Evolutionary conservation across 2,113 vertebrate species (phyloP).

Genomic region (Corythornis cristatus): DNA sequence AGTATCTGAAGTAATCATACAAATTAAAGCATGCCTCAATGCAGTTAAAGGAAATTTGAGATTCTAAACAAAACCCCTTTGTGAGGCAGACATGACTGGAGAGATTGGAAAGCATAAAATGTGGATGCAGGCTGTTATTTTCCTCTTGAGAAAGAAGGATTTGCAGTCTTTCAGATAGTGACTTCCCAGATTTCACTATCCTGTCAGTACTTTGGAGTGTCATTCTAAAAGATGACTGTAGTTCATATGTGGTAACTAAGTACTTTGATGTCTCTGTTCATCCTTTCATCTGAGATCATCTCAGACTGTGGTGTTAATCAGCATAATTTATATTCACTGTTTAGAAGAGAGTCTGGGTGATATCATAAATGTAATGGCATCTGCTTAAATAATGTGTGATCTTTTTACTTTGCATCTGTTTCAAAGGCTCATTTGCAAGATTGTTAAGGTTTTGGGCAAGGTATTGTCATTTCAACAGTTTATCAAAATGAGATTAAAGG

Average conservation of each 20-base stretch:
- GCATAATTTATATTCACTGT: constrained; percentile 58
- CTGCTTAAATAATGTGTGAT: constrained; percentile 15
- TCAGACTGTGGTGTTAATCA: constrained; percentile 58
- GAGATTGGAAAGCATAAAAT: not conserved
- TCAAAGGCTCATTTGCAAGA: not conserved
- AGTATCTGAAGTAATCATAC: not conserved
- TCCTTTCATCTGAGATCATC: constrained; percentile 34
- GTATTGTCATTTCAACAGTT: not conserved
- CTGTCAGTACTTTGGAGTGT: constrained; percentile 14
- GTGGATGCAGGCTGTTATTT: not conserved
- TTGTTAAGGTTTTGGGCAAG: not conserved
- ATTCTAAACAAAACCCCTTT: constrained; percentile 4
- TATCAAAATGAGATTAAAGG: not conserved
- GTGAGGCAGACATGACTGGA: not conserved
- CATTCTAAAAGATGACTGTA: constrained; percentile 27
- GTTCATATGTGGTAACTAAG: constrained; percentile 46
- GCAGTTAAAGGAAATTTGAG: not conserved
- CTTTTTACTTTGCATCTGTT: constrained; percentile 19
- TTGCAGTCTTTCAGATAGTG: constrained; percentile 8
- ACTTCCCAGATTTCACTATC: not conserved
- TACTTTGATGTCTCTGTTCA: constrained; percentile 59
- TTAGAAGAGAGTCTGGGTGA: constrained; percentile 44
- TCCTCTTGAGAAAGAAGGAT: not conserved
- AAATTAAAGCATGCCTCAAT: not conserved
- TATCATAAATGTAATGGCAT: constrained; percentile 49